Conservation (phyloP, 2,113 vertebrate genomes). For the Crocuta crocuta region DNA sequence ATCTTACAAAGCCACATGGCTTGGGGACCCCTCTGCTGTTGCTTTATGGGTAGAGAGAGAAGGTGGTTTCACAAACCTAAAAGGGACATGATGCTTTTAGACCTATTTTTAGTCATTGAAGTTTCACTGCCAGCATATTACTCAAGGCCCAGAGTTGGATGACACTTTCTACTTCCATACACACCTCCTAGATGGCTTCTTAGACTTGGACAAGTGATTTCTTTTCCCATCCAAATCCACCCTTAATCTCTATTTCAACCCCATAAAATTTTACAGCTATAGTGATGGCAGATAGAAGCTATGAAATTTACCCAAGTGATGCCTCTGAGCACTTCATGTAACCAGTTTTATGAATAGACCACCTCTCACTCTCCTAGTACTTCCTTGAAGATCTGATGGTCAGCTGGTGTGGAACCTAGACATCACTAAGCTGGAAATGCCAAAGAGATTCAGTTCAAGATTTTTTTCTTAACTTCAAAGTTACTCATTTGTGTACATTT, state of each 20-base stretch:
- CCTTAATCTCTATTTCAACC: conserved; percentile 53
- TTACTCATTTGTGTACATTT: conserved; percentile 18
- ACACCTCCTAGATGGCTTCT: not conserved
- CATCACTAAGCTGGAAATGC: conserved; percentile 7
- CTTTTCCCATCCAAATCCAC: not conserved
- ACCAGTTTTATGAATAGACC: not conserved
- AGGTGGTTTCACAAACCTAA: not conserved
- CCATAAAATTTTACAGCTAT: conserved; percentile 47
- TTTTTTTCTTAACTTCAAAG: not conserved
- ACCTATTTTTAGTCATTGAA: not conserved
- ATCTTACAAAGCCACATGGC: not conserved
- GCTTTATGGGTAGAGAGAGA: not conserved
- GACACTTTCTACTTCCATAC: not conserved
- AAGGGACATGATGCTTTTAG: not conserved
- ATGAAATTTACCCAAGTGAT: not conserved
- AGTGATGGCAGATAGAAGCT: not conserved
- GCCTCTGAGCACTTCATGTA: not conserved
- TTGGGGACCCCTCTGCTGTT: not conserved
- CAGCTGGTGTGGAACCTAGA: not conserved
- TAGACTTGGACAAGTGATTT: not conserved
- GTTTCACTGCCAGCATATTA: not conserved
- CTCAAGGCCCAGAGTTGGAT: not conserved
- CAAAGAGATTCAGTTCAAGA: not conserved
- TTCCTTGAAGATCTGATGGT: not conserved
- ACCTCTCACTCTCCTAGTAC: not conserved